Conservation (phyloP, 2,888 invertebrate species). For the Cheilosia soror region DNA sequence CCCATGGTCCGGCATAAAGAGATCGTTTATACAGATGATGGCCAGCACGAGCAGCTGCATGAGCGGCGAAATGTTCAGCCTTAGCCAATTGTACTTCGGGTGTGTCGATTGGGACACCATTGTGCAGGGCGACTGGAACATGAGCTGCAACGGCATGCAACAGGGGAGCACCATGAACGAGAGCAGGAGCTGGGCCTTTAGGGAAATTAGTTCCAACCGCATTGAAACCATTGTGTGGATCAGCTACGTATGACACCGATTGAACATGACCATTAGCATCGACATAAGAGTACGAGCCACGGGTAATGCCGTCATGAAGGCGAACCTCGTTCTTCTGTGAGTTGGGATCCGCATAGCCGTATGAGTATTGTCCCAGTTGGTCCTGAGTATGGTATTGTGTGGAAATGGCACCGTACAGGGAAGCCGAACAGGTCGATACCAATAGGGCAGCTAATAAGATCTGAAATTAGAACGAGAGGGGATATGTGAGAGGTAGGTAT, state of each 20-base stretch:
- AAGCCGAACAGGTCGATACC: slow-evolving; percentile 82
- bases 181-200: slow-evolving; percentile 84
- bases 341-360: slow-evolving; percentile 87
- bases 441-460: slow-evolving; percentile 81
- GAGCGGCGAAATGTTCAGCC: slow-evolving; percentile 84
- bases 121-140: slow-evolving; percentile 80
- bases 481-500: background rate
- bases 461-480: slow-evolving; percentile 74
- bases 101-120: slow-evolving; percentile 83
- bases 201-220: slow-evolving; percentile 88
- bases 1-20: slow-evolving; percentile 80
- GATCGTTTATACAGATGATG: slow-evolving; percentile 84
- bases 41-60: slow-evolving; percentile 83
- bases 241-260: slow-evolving; percentile 87
- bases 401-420: slow-evolving; percentile 82
- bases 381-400: slow-evolving; percentile 87
- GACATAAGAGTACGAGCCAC: slow-evolving; percentile 88
- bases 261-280: slow-evolving; percentile 88
- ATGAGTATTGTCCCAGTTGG: slow-evolving; percentile 86
- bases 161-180: slow-evolving; percentile 67
- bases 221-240: slow-evolving; percentile 87
- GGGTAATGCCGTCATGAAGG: slow-evolving; percentile 86
- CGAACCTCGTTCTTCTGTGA: slow-evolving; percentile 87
- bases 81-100: slow-evolving; percentile 85
- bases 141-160: slow-evolving; percentile 81